These are phyloP conservation scores for Pampusana beccarii DNA, from an alignment of 2,113 vertebrate species.

Conservation along the genomic window DNA sequence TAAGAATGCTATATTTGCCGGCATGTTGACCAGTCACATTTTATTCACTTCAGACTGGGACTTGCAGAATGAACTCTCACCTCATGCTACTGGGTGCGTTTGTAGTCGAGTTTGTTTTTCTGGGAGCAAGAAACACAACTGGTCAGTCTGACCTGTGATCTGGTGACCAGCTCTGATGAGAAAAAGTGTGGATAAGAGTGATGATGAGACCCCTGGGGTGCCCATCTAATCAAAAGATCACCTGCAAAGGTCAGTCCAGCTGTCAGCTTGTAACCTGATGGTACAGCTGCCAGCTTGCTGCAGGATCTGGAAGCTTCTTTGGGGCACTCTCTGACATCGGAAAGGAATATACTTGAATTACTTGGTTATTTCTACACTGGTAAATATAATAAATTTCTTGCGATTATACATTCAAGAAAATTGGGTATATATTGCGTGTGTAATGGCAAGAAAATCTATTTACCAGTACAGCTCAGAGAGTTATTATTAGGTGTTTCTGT, in stretches of 20 bases:
- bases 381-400: neutral
- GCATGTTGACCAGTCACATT: neutral
- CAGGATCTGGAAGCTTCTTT: neutral
- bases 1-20: neutral
- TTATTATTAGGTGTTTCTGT: neutral
- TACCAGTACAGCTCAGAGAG: neutral
- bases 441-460: neutral
- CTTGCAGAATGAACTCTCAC: neutral
- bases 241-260: neutral
- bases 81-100: neutral
- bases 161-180: neutral
- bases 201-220: accelerated
- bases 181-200: neutral
- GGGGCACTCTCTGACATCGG: neutral
- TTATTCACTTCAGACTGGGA: neutral
- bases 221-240: neutral
- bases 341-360: neutral
- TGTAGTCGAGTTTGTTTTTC: neutral
- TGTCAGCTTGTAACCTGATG: accelerated
- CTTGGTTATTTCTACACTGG: neutral
- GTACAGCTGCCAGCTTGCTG: neutral
- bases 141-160: neutral
- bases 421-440: accelerated
- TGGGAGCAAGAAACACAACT: neutral
- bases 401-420: neutral